A percentile compares a stretch with the other conserved stretches of the same genome.
phyloP scores from a whole-genome alignment of 2,797 vertebrate species.

The Chaetophractus vellerosus region DNA sequence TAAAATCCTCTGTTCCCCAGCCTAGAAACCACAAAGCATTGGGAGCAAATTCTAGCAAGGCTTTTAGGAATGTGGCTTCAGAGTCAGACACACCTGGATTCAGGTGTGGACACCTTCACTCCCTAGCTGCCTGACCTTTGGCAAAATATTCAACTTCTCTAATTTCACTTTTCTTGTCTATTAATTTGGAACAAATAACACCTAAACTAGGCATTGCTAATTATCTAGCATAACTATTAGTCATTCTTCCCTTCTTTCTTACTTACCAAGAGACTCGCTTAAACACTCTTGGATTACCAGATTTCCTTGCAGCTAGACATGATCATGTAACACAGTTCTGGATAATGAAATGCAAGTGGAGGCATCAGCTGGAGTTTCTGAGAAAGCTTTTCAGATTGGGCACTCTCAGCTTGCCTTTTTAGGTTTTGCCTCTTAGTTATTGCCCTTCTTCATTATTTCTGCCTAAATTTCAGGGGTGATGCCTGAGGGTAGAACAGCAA shows the following conservation, averaged over 20 bases:
- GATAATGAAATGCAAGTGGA: neutral
- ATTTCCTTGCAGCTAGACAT: neutral
- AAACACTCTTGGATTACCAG: neutral
- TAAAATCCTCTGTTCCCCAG: neutral
- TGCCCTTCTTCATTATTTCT: neutral
- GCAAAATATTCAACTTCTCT: constrained; percentile 6
- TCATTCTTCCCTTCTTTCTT: neutral
- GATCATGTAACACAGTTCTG: neutral
- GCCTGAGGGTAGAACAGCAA: neutral
- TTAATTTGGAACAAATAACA: constrained; percentile 54
- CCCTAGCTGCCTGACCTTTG: neutral
- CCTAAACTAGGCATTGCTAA: neutral
- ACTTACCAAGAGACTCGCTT: neutral
- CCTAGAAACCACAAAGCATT: neutral
- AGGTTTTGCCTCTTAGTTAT: neutral
- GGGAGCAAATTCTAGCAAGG: neutral
- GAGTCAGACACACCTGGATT: neutral
- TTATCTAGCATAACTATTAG: neutral
- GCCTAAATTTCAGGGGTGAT: neutral
- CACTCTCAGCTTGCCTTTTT: neutral
- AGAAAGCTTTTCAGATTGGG: neutral
- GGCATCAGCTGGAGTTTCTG: neutral
- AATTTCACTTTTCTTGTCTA: constrained; percentile 51
- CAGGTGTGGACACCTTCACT: neutral
- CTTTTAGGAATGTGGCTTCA: neutral